Conservation (phyloP, 1,140 invertebrate species). For the Ips nitidus region DNA sequence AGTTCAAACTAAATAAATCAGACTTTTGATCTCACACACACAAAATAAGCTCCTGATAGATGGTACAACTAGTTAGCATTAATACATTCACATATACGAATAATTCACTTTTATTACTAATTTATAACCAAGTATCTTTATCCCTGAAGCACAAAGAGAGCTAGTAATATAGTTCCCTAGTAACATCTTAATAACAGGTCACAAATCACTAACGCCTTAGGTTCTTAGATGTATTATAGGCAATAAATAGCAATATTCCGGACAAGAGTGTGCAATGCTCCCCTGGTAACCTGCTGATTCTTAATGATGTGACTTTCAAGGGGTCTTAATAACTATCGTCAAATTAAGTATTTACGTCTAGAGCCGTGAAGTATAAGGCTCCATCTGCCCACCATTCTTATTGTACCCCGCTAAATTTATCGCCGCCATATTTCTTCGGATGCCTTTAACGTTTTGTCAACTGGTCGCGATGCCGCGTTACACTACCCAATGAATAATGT, state of each 20-base stretch:
- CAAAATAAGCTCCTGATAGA: too few relatives aligned
- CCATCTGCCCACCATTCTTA: slow-evolving; percentile 22
- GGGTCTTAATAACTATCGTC: slow-evolving; percentile 27
- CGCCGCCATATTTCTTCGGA: slow-evolving; percentile 29
- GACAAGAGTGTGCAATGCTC: slow-evolving; percentile 1
- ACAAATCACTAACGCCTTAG: neutral
- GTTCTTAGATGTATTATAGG: too few relatives aligned
- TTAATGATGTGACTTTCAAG: slow-evolving; percentile 19
- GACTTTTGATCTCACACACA: too few relatives aligned
- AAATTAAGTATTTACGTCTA: slow-evolving; percentile 26
- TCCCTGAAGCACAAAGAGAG: too few relatives aligned
- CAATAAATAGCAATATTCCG: slow-evolving; percentile 12
- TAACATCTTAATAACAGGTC: neutral
- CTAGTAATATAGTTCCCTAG: too few relatives aligned
- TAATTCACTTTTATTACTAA: too few relatives aligned
- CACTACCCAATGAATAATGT: slow-evolving; percentile 26
- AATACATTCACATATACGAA: too few relatives aligned
- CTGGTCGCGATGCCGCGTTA: slow-evolving; percentile 22
- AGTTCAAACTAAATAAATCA: too few relatives aligned
- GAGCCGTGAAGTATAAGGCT: slow-evolving; percentile 10
- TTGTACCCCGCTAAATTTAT: slow-evolving; percentile 28
- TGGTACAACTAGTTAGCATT: too few relatives aligned
- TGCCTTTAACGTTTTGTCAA: slow-evolving; percentile 34
- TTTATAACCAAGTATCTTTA: too few relatives aligned
- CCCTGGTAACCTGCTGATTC: slow-evolving; percentile 25